phyloP scores from a whole-genome alignment of 2,113 vertebrate genomes.

The Ploceus nigricollis region DNA sequence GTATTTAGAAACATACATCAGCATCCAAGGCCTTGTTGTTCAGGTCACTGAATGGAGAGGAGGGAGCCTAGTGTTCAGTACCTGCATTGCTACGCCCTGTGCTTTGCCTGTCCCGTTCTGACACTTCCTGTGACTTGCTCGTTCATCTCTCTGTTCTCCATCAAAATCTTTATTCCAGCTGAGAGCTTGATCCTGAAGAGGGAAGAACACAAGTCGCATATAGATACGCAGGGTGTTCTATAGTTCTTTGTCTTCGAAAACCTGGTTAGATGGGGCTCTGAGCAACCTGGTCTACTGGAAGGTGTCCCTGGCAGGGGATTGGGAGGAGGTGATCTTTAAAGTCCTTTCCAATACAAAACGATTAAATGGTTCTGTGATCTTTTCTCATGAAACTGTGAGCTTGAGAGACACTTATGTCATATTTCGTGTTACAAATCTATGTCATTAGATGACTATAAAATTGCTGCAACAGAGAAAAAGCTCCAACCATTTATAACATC shows the following conservation, averaged over 20 bases:
- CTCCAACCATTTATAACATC: not conserved
- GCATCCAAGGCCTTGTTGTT: not conserved
- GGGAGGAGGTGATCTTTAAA: not conserved
- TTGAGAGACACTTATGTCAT: not conserved
- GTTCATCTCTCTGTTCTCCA: not conserved
- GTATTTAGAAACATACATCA: slow-evolving; percentile 9
- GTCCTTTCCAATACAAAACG: not conserved
- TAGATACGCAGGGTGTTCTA: not conserved
- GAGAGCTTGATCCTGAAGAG: not conserved
- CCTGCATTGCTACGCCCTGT: not conserved
- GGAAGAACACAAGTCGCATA: not conserved
- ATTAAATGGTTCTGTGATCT: not conserved
- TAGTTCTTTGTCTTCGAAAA: not conserved
- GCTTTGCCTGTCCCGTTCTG: not conserved
- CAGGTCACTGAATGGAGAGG: not conserved
- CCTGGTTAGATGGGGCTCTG: not conserved
- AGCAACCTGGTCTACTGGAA: not conserved
- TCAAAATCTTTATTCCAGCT: not conserved
- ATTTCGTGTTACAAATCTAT: not conserved
- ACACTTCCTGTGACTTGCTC: not conserved
- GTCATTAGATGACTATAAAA: not conserved
- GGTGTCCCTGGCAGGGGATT: not conserved
- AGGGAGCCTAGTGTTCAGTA: not conserved
- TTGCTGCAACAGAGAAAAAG: not conserved
- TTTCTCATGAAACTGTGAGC: not conserved